Base-by-base conservation (phyloP, 2,888 invertebrate genomes). In the Lepidochrysops patricia region DNA sequence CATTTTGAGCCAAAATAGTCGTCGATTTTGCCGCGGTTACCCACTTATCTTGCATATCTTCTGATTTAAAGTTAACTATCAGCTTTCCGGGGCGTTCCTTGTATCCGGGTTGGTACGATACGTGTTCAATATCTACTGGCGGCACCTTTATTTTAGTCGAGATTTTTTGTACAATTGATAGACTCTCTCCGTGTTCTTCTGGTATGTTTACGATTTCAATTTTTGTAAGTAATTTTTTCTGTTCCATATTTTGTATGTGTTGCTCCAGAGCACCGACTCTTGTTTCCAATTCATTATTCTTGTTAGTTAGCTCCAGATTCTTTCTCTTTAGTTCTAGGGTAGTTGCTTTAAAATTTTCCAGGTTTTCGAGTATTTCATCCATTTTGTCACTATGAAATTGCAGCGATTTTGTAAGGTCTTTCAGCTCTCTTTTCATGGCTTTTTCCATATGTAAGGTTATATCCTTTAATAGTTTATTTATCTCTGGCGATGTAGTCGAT, bases 211-310 rank as follows among this genome's bases (percentile, higher is more conserved):
- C 26, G 3, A 60, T 34, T 60, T 60, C 62, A n/a, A 62, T 9
- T 23, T 52, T 25, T 15, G 34, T 57, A 9, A 12, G 13, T 7
- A 62, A 7, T 23, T 60, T 34, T 15, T 56, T 43, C 49, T 62
- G 60, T 56, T 62, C 62, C 2, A 54, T 15, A 4, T 32, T 7
- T 13, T 37, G 9, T 9, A 60, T 15, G 9, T 25, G n/a, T 37
- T 60, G 62, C 26, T 62, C 60, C 13, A 57, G 9, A 1, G 57
- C 60, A 9, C 34, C 49, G 3, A 34, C 34, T n/a, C 37, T 19
- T 35, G 50, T 62, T 34, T 62, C 57, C 1, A 62, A 29, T 25
- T 60, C 37, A 9, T 50, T 62, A 35, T 60, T 62, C 43, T 52
- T 49, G 26, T 60, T 62, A 1, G 9, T 12, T 32, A 62, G 9